Conservation (phyloP, 2,888 invertebrate species). For the Perizoma flavofasciatum region DNA sequence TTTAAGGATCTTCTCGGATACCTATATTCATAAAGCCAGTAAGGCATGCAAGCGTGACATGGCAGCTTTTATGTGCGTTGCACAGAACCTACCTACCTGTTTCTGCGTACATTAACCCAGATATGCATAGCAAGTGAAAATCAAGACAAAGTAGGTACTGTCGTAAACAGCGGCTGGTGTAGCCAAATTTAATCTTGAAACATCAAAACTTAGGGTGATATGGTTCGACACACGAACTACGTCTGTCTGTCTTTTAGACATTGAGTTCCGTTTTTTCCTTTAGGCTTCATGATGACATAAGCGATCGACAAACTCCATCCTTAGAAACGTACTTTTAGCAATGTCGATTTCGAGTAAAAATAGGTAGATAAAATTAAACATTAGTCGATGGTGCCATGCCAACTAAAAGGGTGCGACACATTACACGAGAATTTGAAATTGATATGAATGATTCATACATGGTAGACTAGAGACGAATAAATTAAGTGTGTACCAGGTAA, state of each 20-base stretch:
- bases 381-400: slow-evolving; percentile 7
- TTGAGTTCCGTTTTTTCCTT: too few species aligned
- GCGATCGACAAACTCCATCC: too few species aligned
- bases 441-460: slow-evolving; percentile 11
- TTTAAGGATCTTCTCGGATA: slow-evolving; percentile 13
- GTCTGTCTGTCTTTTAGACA: too few species aligned
- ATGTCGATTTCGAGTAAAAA: too few species aligned
- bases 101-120: slow-evolving; percentile 65
- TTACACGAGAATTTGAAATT: slow-evolving; percentile 6
- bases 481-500: too few species aligned
- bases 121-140: slow-evolving; percentile 56
- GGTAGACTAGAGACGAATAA: not conserved
- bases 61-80: slow-evolving; percentile 46
- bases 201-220: too few species aligned
- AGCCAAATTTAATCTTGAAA: too few species aligned
- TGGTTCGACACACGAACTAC: too few species aligned
- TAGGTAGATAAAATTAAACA: not conserved
- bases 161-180: slow-evolving; percentile 9
- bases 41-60: slow-evolving; percentile 52
- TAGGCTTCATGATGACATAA: too few species aligned
- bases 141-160: slow-evolving; percentile 31
- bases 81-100: slow-evolving; percentile 37
- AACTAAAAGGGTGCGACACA: slow-evolving; percentile 8
- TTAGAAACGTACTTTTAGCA: too few species aligned
- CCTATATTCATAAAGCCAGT: slow-evolving; percentile 16